Evolutionary conservation across 2,888 invertebrate genomes (phyloP).

Genomic region (Cryptus viduatorius): DNA sequence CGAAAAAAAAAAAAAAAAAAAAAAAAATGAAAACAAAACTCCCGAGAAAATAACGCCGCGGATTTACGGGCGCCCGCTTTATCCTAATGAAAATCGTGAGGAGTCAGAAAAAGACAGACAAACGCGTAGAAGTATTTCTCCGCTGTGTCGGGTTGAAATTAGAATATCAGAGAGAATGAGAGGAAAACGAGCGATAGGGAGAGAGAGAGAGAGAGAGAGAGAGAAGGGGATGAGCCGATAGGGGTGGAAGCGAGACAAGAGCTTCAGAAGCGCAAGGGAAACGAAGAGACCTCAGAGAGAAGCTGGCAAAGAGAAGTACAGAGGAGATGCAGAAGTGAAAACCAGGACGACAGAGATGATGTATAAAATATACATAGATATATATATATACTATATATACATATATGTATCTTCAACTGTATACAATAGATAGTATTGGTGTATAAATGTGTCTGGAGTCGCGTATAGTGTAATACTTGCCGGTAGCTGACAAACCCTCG

Average conservation of each 20-base stretch:
- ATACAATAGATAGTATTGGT: conserved; percentile 8
- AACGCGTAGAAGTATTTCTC: conserved; percentile 45
- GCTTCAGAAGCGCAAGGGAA: conserved; percentile 30
- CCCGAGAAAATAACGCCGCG: conserved; percentile 69
- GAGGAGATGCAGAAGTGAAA: conserved; percentile 22
- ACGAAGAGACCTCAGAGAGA: conserved; percentile 7
- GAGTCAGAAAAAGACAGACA: conserved; percentile 53
- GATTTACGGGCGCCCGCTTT: conserved; percentile 78
- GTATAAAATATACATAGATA: conserved; percentile 1
- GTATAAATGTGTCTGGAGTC: conserved; percentile 57
- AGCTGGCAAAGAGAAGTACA: conserved; percentile 31
- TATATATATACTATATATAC: conserved; percentile 9
- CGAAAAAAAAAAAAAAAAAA: conserved; percentile 27
- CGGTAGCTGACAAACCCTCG: conserved; percentile 83
- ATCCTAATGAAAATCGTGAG: conserved; percentile 82
- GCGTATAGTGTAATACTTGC: conserved; percentile 80
- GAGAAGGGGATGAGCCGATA: conserved; percentile 19
- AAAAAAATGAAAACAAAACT: conserved; percentile 46
- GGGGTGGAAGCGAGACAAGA: neutral
- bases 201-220: conserved; percentile 6
- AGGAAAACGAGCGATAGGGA: conserved; percentile 9
- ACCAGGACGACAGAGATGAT: conserved; percentile 48
- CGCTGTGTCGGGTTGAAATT: conserved; percentile 70
- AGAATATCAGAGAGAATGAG: conserved; percentile 75
- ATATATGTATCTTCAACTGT: neutral